A percentile compares a stretch with the other conserved stretches of the same genome.
Evolutionary conservation across 2,888 invertebrate genomes (phyloP).

Genomic region (Shargacucullia verbasci): DNA sequence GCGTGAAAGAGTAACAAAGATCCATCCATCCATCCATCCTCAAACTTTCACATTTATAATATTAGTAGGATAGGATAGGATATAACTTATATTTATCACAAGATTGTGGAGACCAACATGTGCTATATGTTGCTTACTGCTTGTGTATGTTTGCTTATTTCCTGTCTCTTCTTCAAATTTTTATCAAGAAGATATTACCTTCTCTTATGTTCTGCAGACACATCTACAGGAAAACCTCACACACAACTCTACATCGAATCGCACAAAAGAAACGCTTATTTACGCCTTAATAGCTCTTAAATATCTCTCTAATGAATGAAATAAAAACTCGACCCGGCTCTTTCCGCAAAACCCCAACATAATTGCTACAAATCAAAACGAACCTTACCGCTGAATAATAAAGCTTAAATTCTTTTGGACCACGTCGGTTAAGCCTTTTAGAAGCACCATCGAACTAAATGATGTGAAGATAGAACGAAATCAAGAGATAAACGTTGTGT

Average conservation of each 20-base stretch:
- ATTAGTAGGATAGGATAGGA: too few species aligned
- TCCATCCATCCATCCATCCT: too few species aligned
- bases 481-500: constrained; percentile 71
- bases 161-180: too few species aligned
- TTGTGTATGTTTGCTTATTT: too few species aligned
- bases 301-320: constrained; percentile 75
- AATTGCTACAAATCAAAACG: constrained; percentile 41
- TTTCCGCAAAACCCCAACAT: constrained; percentile 50
- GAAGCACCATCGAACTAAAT: constrained; percentile 64
- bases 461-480: constrained; percentile 79
- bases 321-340: constrained; percentile 64
- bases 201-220: not conserved
- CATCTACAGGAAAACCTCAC: constrained; percentile 27
- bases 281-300: constrained; percentile 72
- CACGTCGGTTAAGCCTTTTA: constrained; percentile 60
- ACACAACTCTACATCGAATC: constrained; percentile 24
- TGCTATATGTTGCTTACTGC: too few species aligned
- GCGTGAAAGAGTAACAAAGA: too few species aligned
- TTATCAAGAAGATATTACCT: too few species aligned
- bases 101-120: too few species aligned
- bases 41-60: too few species aligned
- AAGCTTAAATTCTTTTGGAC: constrained; percentile 45
- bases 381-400: constrained; percentile 45
- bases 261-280: constrained; percentile 64
- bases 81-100: too few species aligned